These are phyloP conservation scores for Electrona antarctica DNA, from an alignment of 2,113 vertebrate genomes.

Conservation along the genomic window DNA sequence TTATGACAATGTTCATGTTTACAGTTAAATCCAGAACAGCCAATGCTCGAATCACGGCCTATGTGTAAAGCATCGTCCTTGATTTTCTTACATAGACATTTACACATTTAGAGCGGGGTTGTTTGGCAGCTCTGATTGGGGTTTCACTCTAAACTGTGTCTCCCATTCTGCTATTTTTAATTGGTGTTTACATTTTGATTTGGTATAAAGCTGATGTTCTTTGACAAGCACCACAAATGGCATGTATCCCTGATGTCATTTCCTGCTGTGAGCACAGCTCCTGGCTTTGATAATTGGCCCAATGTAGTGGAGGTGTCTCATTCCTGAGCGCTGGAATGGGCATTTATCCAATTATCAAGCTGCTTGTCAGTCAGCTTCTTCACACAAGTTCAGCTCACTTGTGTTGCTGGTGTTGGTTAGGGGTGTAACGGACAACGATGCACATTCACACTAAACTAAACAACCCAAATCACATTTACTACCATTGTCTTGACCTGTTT, in stretches of 20 bases:
- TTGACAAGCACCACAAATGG: conserved; percentile 70
- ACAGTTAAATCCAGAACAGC: neutral
- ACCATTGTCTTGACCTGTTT: too few species aligned
- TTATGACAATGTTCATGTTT: too few species aligned
- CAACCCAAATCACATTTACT: too few species aligned
- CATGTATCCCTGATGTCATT: conserved; percentile 72
- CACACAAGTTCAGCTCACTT: conserved; percentile 69
- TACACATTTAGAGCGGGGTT: conserved; percentile 23
- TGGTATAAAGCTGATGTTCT: conserved; percentile 61
- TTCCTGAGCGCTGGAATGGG: conserved; percentile 62
- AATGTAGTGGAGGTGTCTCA: conserved; percentile 58
- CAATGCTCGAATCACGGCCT: neutral
- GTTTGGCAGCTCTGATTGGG: conserved; percentile 69
- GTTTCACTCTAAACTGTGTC: conserved; percentile 60
- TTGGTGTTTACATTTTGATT: conserved; percentile 65
- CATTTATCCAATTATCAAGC: conserved; percentile 78
- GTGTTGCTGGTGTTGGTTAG: conserved; percentile 67
- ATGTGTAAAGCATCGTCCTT: neutral
- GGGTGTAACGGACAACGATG: conserved; percentile 55
- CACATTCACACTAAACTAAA: conserved; percentile 1
- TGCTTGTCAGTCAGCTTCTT: conserved; percentile 68
- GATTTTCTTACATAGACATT: conserved; percentile 24
- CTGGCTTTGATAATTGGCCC: conserved; percentile 76
- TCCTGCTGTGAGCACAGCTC: conserved; percentile 68
- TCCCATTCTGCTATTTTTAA: conserved; percentile 53